Evolutionary conservation across 2,888 invertebrate genomes (phyloP), one percentile per base, ranked within the genome.

Genomic region (Clunio marinus): DNA sequence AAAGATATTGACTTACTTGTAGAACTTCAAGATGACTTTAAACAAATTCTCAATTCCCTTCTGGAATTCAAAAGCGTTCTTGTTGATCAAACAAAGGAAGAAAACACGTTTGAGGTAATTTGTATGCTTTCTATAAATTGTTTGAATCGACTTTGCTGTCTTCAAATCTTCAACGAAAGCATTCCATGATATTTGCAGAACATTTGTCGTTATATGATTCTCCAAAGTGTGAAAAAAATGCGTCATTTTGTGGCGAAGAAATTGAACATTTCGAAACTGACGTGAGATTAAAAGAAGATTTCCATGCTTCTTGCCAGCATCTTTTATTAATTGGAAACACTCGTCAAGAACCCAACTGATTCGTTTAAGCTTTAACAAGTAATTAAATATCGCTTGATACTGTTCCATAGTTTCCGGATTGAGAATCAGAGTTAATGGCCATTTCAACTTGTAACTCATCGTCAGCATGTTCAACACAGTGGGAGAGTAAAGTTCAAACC

Each of bases 401-500:
- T 88, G 84, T 13, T 82, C 77, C 70, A 91, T 77, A 0, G 88
- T 84, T 71, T 88, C 87, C 0, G 84, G 83, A 5, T 88, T 89
- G 66, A 92, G 76, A 66, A 92, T 82, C 45, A 91, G 85, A 77
- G 89, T 91, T 1, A 91, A 75, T 0, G 92, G 92, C 91, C 91
- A 92, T 2, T 81, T 77, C 8, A 89, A 84, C 10, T 84, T 81
- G 75, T 90, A 91, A 1, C 85, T 84, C 2, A 92, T 78, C 0
- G 85, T 85, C 1, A 92, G 77, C 71, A 86, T 86, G 45, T 85
- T 84, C 7, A 91, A 75, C 0, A 86, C 86, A 72, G 87, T 84
- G 0, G 89, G 86, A 2, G 86, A 84, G 32, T 82, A 81, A 71
- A 86, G 81, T 74, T 86, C 83, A 73, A 88, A 84, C 69, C 81